Percentiles rank a stretch among this genome's conserved stretches.
Evolutionary conservation across 2,113 vertebrate genomes (phyloP).

Genomic region (Aspiorhynchus laticeps): DNA sequence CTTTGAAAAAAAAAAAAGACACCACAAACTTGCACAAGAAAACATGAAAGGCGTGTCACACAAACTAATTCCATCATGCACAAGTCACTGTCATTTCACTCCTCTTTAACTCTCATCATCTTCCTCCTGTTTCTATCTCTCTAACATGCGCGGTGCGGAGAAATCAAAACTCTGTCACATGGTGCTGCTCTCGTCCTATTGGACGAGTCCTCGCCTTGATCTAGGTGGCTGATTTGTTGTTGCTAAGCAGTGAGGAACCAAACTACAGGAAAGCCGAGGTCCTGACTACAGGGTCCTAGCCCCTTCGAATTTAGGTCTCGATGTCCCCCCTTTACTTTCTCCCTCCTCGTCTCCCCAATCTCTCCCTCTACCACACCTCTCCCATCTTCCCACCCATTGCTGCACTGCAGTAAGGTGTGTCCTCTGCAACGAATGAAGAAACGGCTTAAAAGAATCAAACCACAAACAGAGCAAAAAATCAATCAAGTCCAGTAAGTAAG

Average conservation of each 20-base stretch:
- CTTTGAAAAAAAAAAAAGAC: not conserved
- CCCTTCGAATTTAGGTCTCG: constrained; percentile 45
- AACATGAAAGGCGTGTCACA: not conserved
- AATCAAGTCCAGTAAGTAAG: not conserved
- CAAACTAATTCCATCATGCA: constrained; percentile 15
- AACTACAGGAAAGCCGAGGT: constrained; percentile 61
- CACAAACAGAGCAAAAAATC: constrained; percentile 46
- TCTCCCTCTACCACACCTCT: not conserved
- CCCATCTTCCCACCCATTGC: constrained; percentile 69
- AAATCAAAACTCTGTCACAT: constrained; percentile 80
- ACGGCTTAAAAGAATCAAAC: constrained; percentile 35
- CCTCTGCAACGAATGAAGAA: constrained; percentile 61
- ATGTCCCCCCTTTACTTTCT: constrained; percentile 15
- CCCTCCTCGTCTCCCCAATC: not conserved
- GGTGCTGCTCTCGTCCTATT: constrained; percentile 67
- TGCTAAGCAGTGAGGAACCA: constrained; percentile 82
- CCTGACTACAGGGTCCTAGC: constrained; percentile 71
- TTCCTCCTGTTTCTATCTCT: constrained; percentile 38
- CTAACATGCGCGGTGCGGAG: constrained; percentile 58
- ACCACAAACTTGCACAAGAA: not conserved
- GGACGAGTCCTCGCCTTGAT: constrained; percentile 61
- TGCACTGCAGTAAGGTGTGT: constrained; percentile 74
- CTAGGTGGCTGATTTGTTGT: constrained; percentile 76
- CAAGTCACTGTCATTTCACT: not conserved
- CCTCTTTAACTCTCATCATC: constrained; percentile 13